phyloP scores from a whole-genome alignment of 2,797 vertebrate species.

The Poeciliopsis turneri region DNA sequence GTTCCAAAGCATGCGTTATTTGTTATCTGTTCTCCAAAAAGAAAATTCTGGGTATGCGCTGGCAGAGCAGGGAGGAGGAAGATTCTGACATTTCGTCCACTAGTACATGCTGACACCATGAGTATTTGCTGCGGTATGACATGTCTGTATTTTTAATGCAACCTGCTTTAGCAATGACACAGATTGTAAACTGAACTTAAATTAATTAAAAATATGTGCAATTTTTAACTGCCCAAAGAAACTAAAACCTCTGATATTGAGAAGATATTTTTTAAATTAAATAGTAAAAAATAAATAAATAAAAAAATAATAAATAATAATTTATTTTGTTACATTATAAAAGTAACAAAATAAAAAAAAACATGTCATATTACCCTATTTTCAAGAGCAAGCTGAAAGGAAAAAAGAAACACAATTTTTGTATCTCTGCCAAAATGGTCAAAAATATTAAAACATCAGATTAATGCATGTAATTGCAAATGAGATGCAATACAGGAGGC shows the following conservation, averaged over 20 bases:
- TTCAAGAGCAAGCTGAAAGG: background rate
- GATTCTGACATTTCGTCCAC: rapidly evolving
- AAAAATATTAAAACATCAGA: background rate
- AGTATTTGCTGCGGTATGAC: conserved; percentile 19
- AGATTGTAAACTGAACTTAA: background rate
- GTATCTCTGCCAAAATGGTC: background rate
- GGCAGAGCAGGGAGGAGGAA: conserved; percentile 16
- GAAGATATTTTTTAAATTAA: too few species aligned
- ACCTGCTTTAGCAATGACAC: background rate
- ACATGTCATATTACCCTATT: too few species aligned
- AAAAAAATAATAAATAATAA: too few species aligned
- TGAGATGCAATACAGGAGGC: rapidly evolving
- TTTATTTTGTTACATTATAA: too few species aligned
- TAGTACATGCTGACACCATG: conserved; percentile 57
- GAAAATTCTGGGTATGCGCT: background rate
- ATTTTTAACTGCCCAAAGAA: background rate
- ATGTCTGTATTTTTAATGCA: background rate
- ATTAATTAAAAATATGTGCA: background rate
- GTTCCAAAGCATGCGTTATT: background rate
- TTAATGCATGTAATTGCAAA: background rate
- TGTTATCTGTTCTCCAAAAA: background rate
- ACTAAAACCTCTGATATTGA: too few species aligned
- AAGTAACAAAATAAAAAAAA: too few species aligned
- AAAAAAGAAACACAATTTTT: too few species aligned
- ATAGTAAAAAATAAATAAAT: too few species aligned